phyloP scores from a whole-genome alignment of 2,797 vertebrate genomes.

The Vespertilio murinus region DNA sequence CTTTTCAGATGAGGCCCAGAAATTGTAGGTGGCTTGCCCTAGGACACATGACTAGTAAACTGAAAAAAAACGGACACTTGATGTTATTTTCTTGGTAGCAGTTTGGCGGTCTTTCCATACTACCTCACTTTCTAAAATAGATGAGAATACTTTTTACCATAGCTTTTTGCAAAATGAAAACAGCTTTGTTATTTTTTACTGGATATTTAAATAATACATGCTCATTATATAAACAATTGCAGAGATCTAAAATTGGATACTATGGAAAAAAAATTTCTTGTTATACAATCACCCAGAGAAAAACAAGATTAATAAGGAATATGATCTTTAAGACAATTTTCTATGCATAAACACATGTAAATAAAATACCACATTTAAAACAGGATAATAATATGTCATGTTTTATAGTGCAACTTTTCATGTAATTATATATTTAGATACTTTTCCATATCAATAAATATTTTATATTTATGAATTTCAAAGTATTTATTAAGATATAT shows the following conservation, averaged over 20 bases:
- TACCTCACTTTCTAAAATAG: slow-evolving; percentile 11
- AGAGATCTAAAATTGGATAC: slow-evolving; percentile 2
- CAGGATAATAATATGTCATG: neutral
- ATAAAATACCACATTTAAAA: neutral
- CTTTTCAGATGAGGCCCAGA: slow-evolving; percentile 16
- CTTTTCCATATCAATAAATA: neutral
- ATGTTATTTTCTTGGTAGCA: neutral
- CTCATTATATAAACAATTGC: neutral
- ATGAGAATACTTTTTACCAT: neutral
- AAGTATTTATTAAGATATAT: neutral
- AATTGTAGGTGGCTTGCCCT: neutral
- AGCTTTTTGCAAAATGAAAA: slow-evolving; percentile 25
- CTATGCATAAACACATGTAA: neutral
- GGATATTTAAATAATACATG: slow-evolving; percentile 30
- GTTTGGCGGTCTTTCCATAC: neutral
- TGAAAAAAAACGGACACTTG: slow-evolving; percentile 16
- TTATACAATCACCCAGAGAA: neutral
- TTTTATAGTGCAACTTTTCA: neutral
- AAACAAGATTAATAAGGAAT: neutral
- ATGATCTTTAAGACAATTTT: neutral
- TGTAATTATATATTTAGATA: neutral
- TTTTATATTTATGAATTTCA: slow-evolving; percentile 15
- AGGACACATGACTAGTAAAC: neutral
- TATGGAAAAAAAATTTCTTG: neutral
- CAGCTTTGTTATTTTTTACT: slow-evolving; percentile 13